Percentiles rank a stretch among this genome's conserved stretches.
Conservation (phyloP, 2,113 vertebrate genomes). For the Numenius arquata region DNA sequence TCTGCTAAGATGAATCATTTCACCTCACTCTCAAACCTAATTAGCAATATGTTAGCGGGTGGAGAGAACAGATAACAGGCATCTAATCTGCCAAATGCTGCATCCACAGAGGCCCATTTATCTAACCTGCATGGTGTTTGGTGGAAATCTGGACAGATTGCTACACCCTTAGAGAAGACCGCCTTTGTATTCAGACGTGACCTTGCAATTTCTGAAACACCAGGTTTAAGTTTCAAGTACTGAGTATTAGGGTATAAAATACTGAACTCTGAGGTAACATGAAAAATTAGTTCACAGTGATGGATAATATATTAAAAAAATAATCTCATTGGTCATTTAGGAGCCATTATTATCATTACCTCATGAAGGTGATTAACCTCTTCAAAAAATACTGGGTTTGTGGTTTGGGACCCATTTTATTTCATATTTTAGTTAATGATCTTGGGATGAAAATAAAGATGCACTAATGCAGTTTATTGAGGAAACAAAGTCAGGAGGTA, state of each 20-base stretch:
- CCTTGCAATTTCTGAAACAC: constrained; percentile 27
- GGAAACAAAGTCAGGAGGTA: not conserved
- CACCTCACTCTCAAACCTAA: constrained; percentile 47
- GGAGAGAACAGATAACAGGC: constrained; percentile 55
- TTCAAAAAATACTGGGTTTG: not conserved
- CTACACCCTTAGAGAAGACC: not conserved
- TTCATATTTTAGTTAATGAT: not conserved
- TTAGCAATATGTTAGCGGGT: constrained; percentile 59
- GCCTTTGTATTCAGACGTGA: not conserved
- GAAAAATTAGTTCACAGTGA: not conserved
- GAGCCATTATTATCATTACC: not conserved
- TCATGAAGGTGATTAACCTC: not conserved
- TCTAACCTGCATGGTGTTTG: not conserved
- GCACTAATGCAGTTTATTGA: not conserved
- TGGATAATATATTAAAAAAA: not conserved
- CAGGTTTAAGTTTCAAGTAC: not conserved
- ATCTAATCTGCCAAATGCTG: constrained; percentile 56
- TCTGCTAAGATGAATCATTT: constrained; percentile 58
- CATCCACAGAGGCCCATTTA: constrained; percentile 50
- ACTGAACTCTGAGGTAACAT: not conserved
- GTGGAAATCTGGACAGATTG: constrained; percentile 53
- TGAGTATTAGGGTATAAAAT: not conserved
- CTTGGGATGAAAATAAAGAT: not conserved
- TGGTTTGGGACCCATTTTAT: not conserved
- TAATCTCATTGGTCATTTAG: not conserved